Evolutionary conservation across 1,140 invertebrate species (phyloP), one percentile per base, ranked within the genome.

Genomic region (Paracyclopina nana): DNA sequence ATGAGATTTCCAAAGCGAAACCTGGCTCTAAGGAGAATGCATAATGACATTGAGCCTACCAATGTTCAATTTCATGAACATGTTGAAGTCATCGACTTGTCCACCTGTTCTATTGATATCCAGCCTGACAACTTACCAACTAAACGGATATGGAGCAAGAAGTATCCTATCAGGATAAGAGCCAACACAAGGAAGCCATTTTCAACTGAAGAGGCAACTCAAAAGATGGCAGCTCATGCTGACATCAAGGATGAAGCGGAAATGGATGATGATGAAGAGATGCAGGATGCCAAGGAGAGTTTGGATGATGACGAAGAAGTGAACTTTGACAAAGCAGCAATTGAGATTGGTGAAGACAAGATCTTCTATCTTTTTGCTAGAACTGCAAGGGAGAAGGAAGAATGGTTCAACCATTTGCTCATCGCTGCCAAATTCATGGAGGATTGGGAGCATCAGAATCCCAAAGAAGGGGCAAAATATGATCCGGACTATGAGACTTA

Each of bases 101-200:
- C 42, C 42, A 44, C 16, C 18, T 18, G 16, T 20, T 14, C 16
- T n/a, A 44, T 44, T 24, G 16, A 25, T 14, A 14, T 44, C 16
- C 16, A 18, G 16, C 42, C 42, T 2, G 42, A 44, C 12, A 44
- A 44, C 24, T 22, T 44, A 22, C 42, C 42, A 5, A 25, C 14
- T 44, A 44, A 44, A 44, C n/a, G 42, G 42, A 44, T 44, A 5
- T 44, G 42, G 42, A 44, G 42, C 24, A 44, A 44, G 24, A 44
- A 44, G 24, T 44, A 44, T 44, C 42, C 42, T 4, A 44, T 44
- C 12, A 14, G 24, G 24, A 44, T 44, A 6, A 14, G 24, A 44
- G 24, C 42, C 24, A 20, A 44, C 12, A 12, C 16, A 5, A 4
- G 24, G 24, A 44, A 44, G 12, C 42, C 16, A 3, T 12, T 12